These are phyloP conservation scores for Ectemnius cavifrons DNA, from an alignment of 2,888 invertebrate species.

Conservation along the genomic window DNA sequence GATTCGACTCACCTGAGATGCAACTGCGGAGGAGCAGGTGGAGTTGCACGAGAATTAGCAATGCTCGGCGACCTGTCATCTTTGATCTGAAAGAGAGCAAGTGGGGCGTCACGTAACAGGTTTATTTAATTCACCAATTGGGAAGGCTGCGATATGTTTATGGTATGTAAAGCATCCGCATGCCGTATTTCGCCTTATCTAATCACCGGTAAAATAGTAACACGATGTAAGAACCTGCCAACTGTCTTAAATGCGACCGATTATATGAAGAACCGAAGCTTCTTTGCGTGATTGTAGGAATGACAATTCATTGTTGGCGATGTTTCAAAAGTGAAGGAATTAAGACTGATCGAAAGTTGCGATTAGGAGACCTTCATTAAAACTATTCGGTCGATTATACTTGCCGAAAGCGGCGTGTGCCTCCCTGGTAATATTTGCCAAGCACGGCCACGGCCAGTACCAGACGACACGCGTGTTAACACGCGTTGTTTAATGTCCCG, in stretches of 20 bases:
- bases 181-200: conserved; percentile 35
- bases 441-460: no score
- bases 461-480: neutral
- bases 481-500: conserved; percentile 1
- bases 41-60: conserved; percentile 17
- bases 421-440: no score
- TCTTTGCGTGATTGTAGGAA: no score
- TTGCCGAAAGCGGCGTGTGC: no score
- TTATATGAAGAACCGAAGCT: neutral
- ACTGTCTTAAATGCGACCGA: neutral
- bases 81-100: conserved; percentile 12
- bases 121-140: neutral
- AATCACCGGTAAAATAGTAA: conserved; percentile 23
- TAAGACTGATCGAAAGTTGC: no score
- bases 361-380: no score
- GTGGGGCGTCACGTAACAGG: neutral
- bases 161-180: neutral
- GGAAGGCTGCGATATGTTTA: neutral
- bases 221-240: neutral
- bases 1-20: conserved; percentile 37
- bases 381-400: no score
- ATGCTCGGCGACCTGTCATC: conserved; percentile 26
- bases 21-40: conserved; percentile 21
- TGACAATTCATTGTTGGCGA: no score
- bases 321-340: no score